These are phyloP conservation scores for Biston stratarius DNA, from an alignment of 2,888 invertebrate genomes.

Conservation along the genomic window DNA sequence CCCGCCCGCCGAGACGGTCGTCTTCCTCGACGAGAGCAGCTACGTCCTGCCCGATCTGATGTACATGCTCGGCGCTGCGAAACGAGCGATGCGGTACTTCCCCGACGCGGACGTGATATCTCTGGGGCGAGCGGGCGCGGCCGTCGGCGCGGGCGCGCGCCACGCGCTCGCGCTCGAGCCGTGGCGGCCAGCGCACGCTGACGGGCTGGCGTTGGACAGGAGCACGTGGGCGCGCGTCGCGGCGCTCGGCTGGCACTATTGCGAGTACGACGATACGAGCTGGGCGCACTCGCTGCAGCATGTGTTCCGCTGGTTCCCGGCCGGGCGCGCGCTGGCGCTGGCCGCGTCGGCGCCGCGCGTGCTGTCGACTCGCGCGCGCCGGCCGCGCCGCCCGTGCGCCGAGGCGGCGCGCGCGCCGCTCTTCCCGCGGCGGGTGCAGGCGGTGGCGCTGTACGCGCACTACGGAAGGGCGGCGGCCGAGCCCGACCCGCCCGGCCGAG, in stretches of 20 bases:
- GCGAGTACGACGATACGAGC: slow-evolving; percentile 60
- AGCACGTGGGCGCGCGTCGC: slow-evolving; percentile 57
- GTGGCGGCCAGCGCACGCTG: slow-evolving; percentile 60
- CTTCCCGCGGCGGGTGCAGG: slow-evolving; percentile 55
- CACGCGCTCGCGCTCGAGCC: slow-evolving; percentile 53
- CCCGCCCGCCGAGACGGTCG: slow-evolving; percentile 48
- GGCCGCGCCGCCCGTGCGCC: slow-evolving; percentile 32
- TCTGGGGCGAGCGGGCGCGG: slow-evolving; percentile 54
- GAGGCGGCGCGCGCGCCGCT: slow-evolving; percentile 30
- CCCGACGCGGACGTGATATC: slow-evolving; percentile 54
- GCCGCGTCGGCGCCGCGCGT: slow-evolving; percentile 56
- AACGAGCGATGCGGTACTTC: slow-evolving; percentile 46
- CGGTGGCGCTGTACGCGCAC: slow-evolving; percentile 49
- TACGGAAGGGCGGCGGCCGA: slow-evolving; percentile 44
- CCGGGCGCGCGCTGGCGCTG: slow-evolving; percentile 52
- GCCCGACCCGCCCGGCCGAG: slow-evolving; percentile 43
- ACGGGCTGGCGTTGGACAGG: slow-evolving; percentile 62
- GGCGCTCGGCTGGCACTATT: slow-evolving; percentile 49
- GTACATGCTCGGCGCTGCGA: slow-evolving; percentile 53
- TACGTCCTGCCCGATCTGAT: slow-evolving; percentile 63
- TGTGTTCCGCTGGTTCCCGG: slow-evolving; percentile 47
- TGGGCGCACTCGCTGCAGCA: slow-evolving; percentile 65
- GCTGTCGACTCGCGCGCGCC: slow-evolving; percentile 43
- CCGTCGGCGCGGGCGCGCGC: slow-evolving; percentile 38
- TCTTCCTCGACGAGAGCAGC: slow-evolving; percentile 62